Evolutionary conservation across 2,888 invertebrate genomes (phyloP).

Genomic region (Apotomis betuletana): DNA sequence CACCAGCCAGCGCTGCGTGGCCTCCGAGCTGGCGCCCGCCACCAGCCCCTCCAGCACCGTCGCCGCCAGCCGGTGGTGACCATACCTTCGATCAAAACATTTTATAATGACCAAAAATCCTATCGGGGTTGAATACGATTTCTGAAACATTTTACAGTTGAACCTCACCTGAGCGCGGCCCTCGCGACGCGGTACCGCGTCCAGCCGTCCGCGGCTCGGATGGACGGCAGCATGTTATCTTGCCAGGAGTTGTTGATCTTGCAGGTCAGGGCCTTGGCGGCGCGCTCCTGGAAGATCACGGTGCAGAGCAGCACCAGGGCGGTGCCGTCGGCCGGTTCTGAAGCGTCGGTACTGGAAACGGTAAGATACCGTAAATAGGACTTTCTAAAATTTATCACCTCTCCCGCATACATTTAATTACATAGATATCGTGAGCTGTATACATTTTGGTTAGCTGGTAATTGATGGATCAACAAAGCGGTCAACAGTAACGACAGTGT

Average conservation of each 20-base stretch:
- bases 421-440: no score
- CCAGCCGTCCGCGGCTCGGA: slow-evolving; percentile 88
- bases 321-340: slow-evolving; percentile 71
- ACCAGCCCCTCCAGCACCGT: slow-evolving; percentile 85
- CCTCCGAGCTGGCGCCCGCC: slow-evolving; percentile 91
- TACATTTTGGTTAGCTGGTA: no score
- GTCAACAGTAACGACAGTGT: no score
- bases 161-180: slow-evolving; percentile 53
- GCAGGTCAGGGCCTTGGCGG: slow-evolving; percentile 86
- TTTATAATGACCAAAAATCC: no score
- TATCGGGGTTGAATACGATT: no score
- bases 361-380: not conserved
- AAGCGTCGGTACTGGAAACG: slow-evolving; percentile 44
- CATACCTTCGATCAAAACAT: slow-evolving; percentile 79
- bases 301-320: slow-evolving; percentile 91
- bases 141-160: no score
- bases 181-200: slow-evolving; percentile 93
- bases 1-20: slow-evolving; percentile 94
- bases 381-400: no score
- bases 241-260: slow-evolving; percentile 60
- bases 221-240: slow-evolving; percentile 83
- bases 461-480: no score
- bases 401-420: no score
- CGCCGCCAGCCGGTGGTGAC: slow-evolving; percentile 89
- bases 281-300: slow-evolving; percentile 91